Base-by-base conservation (phyloP, 1,140 invertebrate species). In the Cotesia glomerata region DNA sequence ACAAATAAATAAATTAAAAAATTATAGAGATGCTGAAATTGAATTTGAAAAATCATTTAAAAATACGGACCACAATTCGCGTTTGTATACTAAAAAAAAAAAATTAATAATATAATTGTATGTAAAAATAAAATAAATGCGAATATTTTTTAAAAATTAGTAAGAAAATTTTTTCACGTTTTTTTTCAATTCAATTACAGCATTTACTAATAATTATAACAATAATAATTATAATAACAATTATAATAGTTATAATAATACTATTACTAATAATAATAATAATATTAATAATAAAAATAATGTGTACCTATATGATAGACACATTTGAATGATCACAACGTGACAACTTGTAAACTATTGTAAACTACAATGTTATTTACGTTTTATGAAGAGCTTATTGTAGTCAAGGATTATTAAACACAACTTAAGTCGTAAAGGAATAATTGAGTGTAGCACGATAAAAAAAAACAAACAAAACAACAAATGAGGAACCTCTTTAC, bases 321-420 rank as follows among this genome's bases (percentile, higher is more conserved):
- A 83, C 79, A 80, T 76, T 75, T 76, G 71, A 77, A 82, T 66
- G 65, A 74, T 79, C 77, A 78, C 79, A 77, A 77, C 81, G 79
- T 78, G 79, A 81, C 82, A 79, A 81, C 82, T 84, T 86, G 85
- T 86, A 86, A 86, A 86, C 83, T 85, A 87, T 78, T 87, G 85
- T 87, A 87, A 87, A 86, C 85, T 87, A 87, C 84, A 81, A 87
- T 87, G 85, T 87, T 86, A 87, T 82, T 76, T 86, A 87, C 83
- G 85, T 87, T 86, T 86, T 86, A 87, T 80, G 82, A 87, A 87
- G 86, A 87, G 86, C 86, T 87, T 87, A 87, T 83, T 87, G 85
- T 87, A 87, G 86, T 84, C 79, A 81, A 86, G 82, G 81, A 86
- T 83, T 84, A 87, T 86, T 86, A 85, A 87, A 84, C 80, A 82